Evolutionary conservation across 1,140 invertebrate species (phyloP), one percentile per base, ranked within the genome.

Genomic region (Tyrophagus putrescentiae): DNA sequence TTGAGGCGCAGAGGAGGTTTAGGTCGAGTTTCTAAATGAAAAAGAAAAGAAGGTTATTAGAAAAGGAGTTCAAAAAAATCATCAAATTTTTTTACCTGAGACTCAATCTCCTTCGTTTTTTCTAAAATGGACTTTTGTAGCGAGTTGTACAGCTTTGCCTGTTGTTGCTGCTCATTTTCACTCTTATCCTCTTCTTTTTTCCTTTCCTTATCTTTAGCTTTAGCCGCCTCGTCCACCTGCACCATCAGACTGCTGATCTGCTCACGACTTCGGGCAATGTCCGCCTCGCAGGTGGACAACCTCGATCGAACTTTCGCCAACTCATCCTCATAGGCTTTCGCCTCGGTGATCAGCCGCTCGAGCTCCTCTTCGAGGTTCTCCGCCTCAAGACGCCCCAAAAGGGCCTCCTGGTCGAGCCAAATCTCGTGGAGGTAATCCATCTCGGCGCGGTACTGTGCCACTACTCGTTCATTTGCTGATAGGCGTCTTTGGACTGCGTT

Each of bases 221-320:
- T 7, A 60, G 39, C 23, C 67, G 56, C 21, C 50, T 70, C 70
- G 18, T 65, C 59, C n/a, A 70, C 63, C 52, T 68, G 66, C 39
- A 70, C 67, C 18, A 70, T 57, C 0, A 68, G 13, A 62, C 39
- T 60, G 21, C 61, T 54, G 65, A 87, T 88, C 74, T 86, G 87
- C 69, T 85, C 90, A 75, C 87, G 87, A 71, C 86, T 89, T 65
- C 89, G 84, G 60, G 87, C 70, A 53, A 91, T 71, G 72, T 92
- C 85, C 0, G 84, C 87, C 74, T 91, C 87, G 69, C 85, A 87
- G 71, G 88, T 87, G 0, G 83, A 83, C 56, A 91, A 70, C 69
- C 89, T 60, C 18, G 7, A 11, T 60, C 25, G 53, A 7, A 62
- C 21, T 27, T 62, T 23, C 31, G 39, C 33, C 57, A 57, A 39